These are phyloP conservation scores for Echinarachnius parma DNA, from an alignment of 53 echinoderm and acorn worm species.

Conservation along the genomic window DNA sequence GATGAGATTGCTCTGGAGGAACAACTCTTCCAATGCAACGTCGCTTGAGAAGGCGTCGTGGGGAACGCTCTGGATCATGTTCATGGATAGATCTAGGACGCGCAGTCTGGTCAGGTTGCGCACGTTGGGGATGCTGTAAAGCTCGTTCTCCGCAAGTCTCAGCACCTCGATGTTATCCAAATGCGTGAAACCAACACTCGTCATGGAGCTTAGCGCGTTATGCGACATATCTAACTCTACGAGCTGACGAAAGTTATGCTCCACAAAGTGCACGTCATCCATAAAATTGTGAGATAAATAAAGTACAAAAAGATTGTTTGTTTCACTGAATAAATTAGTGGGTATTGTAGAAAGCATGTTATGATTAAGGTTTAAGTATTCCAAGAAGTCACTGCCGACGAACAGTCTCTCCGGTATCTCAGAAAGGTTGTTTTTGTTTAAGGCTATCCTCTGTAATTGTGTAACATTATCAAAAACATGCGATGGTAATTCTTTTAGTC, in stretches of 20 bases:
- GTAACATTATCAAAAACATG: neutral
- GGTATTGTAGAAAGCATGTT: neutral
- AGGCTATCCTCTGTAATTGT: neutral
- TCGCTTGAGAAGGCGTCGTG: conserved; percentile 12
- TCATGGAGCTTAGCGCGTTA: neutral
- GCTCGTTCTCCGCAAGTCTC: neutral
- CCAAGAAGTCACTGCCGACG: neutral
- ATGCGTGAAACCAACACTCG: conserved; percentile 8
- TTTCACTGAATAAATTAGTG: neutral
- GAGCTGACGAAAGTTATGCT: neutral
- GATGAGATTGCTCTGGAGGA: neutral
- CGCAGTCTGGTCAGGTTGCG: conserved; percentile 13
- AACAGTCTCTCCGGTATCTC: neutral
- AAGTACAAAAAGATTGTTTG: neutral
- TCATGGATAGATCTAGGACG: conserved; percentile 4
- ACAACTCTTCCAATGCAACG: conserved; percentile 7
- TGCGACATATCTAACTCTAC: conserved; percentile 5
- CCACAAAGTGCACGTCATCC: neutral
- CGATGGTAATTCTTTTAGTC: neutral
- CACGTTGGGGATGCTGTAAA: conserved; percentile 14
- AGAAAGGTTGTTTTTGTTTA: conserved; percentile 3
- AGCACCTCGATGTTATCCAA: conserved; percentile 8
- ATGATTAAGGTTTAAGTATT: neutral
- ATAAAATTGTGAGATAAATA: neutral
- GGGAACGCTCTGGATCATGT: conserved; percentile 2